phyloP scores from a whole-genome alignment of 2,113 vertebrate genomes.

The Smithornis capensis region DNA sequence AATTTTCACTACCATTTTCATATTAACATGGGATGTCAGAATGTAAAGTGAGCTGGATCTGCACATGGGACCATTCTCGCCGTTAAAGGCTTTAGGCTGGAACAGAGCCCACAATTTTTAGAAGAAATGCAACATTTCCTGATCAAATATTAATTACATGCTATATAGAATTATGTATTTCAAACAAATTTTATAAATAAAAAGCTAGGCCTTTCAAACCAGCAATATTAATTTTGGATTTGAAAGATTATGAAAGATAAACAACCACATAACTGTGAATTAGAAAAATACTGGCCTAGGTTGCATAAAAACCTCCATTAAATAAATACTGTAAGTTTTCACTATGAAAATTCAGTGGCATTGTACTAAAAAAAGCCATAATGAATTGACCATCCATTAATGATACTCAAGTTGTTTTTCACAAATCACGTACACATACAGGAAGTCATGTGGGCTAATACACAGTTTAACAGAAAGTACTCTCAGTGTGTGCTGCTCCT shows the following conservation, averaged over 20 bases:
- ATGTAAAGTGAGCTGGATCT: conserved; percentile 14
- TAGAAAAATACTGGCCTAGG: conserved; percentile 81
- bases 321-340: conserved; percentile 72
- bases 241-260: conserved; percentile 65
- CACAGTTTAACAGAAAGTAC: conserved; percentile 33
- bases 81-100: conserved; percentile 54
- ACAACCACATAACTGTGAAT: conserved; percentile 63
- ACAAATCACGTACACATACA: conserved; percentile 66
- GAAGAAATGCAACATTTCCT: conserved; percentile 48
- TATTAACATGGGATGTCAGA: conserved; percentile 16
- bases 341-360: conserved; percentile 72
- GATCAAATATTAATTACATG: conserved; percentile 62
- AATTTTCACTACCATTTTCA: conserved; percentile 29
- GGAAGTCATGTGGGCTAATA: conserved; percentile 15
- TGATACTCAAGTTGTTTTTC: conserved; percentile 46
- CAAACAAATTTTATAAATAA: conserved; percentile 53
- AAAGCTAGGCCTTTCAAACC: conserved; percentile 54
- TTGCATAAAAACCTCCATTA: conserved; percentile 73
- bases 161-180: conserved; percentile 41
- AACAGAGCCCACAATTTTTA: conserved; percentile 16
- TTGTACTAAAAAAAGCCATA: conserved; percentile 66
- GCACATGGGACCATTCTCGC: conserved; percentile 37
- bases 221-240: conserved; percentile 50
- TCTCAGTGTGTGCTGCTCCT: conserved; percentile 15
- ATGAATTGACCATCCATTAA: conserved; percentile 40